phyloP scores from a whole-genome alignment of 1,140 invertebrate genomes.

The Drosophila suzukii region DNA sequence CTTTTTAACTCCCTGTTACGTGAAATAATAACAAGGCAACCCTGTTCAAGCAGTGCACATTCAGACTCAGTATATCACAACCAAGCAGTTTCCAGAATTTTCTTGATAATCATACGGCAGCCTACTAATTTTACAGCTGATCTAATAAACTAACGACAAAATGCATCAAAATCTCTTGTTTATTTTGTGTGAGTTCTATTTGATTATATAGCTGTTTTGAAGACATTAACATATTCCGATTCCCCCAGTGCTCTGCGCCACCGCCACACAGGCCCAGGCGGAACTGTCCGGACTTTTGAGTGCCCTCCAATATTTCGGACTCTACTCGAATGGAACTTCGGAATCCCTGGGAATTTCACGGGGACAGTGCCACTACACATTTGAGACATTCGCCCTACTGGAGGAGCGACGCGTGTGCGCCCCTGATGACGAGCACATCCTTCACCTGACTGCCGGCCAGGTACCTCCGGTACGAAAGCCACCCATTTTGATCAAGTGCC shows the following conservation, averaged over 20 bases:
- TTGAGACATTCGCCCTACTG: slow-evolving; percentile 49
- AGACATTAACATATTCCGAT: not conserved
- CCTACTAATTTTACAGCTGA: slow-evolving; percentile 28
- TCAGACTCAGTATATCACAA: not conserved
- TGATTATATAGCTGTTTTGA: not conserved
- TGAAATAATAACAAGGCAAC: not conserved
- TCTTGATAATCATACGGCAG: not conserved
- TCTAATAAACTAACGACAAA: slow-evolving; percentile 16
- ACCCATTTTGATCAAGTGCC: slow-evolving; percentile 71
- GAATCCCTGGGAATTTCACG: slow-evolving; percentile 45
- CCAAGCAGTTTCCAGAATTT: not conserved
- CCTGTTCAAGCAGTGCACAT: slow-evolving; percentile 2
- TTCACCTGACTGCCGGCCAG: slow-evolving; percentile 38
- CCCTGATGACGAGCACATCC: slow-evolving; percentile 67
- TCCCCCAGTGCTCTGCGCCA: slow-evolving; percentile 11
- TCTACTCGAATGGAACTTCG: slow-evolving; percentile 29
- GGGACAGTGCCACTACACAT: slow-evolving; percentile 62
- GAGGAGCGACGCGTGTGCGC: slow-evolving; percentile 43
- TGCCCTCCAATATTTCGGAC: slow-evolving; percentile 56
- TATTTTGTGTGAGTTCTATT: slow-evolving; percentile 20
- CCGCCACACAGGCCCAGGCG: slow-evolving; percentile 1
- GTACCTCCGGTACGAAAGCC: slow-evolving; percentile 51
- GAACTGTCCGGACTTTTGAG: slow-evolving; percentile 56
- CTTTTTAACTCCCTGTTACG: slow-evolving; percentile 87
- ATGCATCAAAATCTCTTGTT: slow-evolving; percentile 39